Conservation (phyloP, 2,797 vertebrate genomes). For the Gobio occitaniae region DNA sequence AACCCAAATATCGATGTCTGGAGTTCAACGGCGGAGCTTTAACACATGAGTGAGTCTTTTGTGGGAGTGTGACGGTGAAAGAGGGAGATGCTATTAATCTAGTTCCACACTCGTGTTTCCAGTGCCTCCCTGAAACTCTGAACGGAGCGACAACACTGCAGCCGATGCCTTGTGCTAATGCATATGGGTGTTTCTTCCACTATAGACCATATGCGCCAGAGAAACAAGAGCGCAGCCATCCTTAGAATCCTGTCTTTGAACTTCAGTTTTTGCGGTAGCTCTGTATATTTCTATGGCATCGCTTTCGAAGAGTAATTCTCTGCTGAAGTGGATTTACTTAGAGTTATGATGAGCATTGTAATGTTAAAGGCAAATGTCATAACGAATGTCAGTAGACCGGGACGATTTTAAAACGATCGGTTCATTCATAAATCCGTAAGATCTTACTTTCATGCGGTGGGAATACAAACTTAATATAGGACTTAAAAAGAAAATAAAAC, state of each 20-base stretch:
- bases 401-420: too few species aligned
- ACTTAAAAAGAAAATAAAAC: neutral
- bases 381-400: too few species aligned
- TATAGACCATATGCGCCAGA: neutral
- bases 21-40: conserved; percentile 49
- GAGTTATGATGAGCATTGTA: too few species aligned
- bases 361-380: too few species aligned
- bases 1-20: conserved; percentile 59
- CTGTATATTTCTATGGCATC: neutral
- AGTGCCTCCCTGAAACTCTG: conserved; percentile 19
- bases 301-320: too few species aligned
- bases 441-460: too few species aligned
- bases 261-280: neutral
- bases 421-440: too few species aligned
- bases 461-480: neutral
- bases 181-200: neutral
- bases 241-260: neutral
- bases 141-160: neutral
- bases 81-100: conserved; percentile 31
- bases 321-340: too few species aligned
- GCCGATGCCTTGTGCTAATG: neutral
- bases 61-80: conserved; percentile 29
- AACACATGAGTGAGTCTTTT: conserved; percentile 41
- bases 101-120: conserved; percentile 25
- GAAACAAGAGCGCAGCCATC: neutral